Conservation (phyloP, 2,797 vertebrate species). For the Iguana delicatissima region DNA sequence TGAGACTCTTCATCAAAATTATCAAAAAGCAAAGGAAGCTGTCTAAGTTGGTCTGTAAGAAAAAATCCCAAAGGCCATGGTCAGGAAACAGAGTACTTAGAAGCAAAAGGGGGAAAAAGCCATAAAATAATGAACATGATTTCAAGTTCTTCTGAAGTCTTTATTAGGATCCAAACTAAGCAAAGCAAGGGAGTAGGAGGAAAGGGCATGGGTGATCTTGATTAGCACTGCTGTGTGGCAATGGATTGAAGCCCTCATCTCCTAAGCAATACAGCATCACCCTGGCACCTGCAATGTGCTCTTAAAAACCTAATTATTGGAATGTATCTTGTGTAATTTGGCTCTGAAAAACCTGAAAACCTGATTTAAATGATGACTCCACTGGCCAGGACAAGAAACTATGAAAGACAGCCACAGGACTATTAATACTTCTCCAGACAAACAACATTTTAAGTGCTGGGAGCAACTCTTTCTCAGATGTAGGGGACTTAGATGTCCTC, state of each 20-base stretch:
- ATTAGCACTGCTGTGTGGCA: neutral
- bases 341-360: neutral
- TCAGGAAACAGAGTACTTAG: neutral
- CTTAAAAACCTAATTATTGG: neutral
- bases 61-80: neutral
- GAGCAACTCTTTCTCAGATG: neutral
- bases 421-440: neutral
- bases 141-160: neutral
- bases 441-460: neutral
- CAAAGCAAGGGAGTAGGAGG: neutral
- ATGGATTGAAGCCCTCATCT: neutral
- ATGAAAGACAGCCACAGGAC: neutral
- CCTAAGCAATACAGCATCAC: neutral
- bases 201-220: neutral
- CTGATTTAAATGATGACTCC: neutral
- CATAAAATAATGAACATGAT: neutral
- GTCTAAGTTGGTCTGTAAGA: neutral
- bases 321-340: neutral
- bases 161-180: neutral
- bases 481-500: neutral
- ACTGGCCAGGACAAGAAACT: constrained; percentile 19
- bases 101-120: neutral
- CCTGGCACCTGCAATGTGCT: constrained; percentile 7
- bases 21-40: neutral
- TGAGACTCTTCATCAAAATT: neutral